Evolutionary conservation across 2,113 vertebrate species (phyloP).

Genomic region (Cyanoliseus patagonus): DNA sequence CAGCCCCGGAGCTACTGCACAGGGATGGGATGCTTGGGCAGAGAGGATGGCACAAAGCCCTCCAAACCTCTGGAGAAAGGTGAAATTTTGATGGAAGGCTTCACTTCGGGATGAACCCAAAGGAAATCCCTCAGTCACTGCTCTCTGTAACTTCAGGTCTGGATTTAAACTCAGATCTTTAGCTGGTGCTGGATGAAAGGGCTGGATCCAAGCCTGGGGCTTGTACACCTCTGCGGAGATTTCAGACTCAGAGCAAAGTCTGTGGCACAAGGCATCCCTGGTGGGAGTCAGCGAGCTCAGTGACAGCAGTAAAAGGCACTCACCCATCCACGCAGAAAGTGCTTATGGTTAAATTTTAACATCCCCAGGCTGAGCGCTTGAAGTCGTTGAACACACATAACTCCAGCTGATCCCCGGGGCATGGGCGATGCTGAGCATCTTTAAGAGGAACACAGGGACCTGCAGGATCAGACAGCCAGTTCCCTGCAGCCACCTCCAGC

Average conservation of each 20-base stretch:
- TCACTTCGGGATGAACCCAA: not conserved
- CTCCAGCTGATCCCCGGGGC: not conserved
- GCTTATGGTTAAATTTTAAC: not conserved
- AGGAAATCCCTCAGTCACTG: not conserved
- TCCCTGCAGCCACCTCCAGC: not conserved
- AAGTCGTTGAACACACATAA: not conserved
- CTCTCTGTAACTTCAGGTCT: not conserved
- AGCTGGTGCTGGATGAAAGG: not conserved
- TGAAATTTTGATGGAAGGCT: not conserved
- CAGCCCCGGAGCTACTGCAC: fast-evolving
- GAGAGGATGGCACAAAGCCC: not conserved
- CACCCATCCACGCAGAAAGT: not conserved
- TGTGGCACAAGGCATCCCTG: not conserved
- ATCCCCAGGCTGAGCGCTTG: not conserved
- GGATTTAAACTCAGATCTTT: not conserved
- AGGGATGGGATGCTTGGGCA: not conserved
- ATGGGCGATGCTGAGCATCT: fast-evolving
- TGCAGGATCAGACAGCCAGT: not conserved
- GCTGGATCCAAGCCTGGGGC: not conserved
- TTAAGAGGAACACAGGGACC: fast-evolving
- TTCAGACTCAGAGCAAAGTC: fast-evolving
- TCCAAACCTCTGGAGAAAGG: not conserved
- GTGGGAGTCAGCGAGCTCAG: not conserved
- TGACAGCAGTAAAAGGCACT: not conserved
- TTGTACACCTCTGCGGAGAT: not conserved